Percentiles rank a stretch among this genome's conserved stretches.
phyloP scores from a whole-genome alignment of 2,888 invertebrate species.

The Petrolisthes cinctipes region DNA sequence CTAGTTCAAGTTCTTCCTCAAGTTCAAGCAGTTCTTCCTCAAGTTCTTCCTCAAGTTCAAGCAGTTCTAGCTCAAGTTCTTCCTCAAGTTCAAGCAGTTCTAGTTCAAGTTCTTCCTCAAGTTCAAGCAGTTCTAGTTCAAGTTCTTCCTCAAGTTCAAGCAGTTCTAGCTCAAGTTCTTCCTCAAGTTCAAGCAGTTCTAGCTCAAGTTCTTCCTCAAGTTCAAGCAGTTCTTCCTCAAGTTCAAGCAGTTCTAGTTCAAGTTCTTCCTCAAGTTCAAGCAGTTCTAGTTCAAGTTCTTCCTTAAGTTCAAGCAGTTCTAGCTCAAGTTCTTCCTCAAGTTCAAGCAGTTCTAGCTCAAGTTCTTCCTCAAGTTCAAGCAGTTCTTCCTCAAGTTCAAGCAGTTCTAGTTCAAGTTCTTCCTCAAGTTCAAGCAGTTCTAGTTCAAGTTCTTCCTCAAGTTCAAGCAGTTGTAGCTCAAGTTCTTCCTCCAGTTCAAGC shows the following conservation, averaged over 20 bases:
- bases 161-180: background rate
- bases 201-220: background rate
- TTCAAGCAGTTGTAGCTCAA: constrained; percentile 4
- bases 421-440: background rate
- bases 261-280: background rate
- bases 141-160: background rate
- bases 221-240: background rate
- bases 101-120: background rate
- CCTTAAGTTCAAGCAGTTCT: constrained; percentile 7
- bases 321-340: constrained; percentile 10
- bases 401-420: background rate
- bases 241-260: background rate
- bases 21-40: constrained; percentile 8
- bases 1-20: background rate
- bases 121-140: background rate
- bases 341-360: background rate
- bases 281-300: background rate
- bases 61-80: background rate
- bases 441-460: too few relatives aligned
- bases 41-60: background rate
- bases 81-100: background rate
- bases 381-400: constrained; percentile 4
- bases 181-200: background rate
- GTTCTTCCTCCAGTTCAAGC: background rate
- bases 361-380: background rate